These are phyloP conservation scores for Caenorhabditis macrosperma DNA, from an alignment of 2,888 invertebrate genomes.

Conservation along the genomic window DNA sequence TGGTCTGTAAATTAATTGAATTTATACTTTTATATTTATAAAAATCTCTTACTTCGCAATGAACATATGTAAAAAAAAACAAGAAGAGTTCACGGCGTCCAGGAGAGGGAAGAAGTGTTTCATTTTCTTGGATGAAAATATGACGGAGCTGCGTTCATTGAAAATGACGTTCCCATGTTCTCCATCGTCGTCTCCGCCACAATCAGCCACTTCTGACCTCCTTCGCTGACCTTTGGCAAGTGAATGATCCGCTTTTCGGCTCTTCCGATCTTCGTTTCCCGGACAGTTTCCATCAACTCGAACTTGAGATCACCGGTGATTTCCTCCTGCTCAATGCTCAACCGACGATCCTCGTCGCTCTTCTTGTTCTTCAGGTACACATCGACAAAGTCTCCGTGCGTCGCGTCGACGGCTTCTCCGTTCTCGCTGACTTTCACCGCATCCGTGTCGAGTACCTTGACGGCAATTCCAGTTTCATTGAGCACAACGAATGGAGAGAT, in stretches of 20 bases:
- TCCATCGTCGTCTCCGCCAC: conserved; percentile 90
- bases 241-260: conserved; percentile 92
- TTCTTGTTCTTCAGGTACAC: conserved; percentile 58
- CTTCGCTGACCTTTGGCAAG: conserved; percentile 83
- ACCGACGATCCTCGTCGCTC: conserved; percentile 22
- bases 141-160: conserved; percentile 71
- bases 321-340: conserved; percentile 63
- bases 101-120: no score
- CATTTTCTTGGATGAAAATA: no score
- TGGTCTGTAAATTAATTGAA: no score
- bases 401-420: conserved; percentile 71
- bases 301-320: conserved; percentile 62
- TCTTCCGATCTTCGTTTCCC: conserved; percentile 88
- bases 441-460: conserved; percentile 67
- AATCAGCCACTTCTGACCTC: conserved; percentile 86
- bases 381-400: conserved; percentile 75
- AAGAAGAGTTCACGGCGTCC: no score
- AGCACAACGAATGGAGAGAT: conserved; percentile 75
- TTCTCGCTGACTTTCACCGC: conserved; percentile 53
- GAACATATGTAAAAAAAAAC: no score
- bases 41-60: no score
- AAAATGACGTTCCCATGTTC: conserved; percentile 88
- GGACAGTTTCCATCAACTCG: conserved; percentile 79
- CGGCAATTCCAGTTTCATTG: conserved; percentile 77
- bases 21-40: no score